phyloP scores from a whole-genome alignment of 2,113 vertebrate genomes.

The Grus americana region DNA sequence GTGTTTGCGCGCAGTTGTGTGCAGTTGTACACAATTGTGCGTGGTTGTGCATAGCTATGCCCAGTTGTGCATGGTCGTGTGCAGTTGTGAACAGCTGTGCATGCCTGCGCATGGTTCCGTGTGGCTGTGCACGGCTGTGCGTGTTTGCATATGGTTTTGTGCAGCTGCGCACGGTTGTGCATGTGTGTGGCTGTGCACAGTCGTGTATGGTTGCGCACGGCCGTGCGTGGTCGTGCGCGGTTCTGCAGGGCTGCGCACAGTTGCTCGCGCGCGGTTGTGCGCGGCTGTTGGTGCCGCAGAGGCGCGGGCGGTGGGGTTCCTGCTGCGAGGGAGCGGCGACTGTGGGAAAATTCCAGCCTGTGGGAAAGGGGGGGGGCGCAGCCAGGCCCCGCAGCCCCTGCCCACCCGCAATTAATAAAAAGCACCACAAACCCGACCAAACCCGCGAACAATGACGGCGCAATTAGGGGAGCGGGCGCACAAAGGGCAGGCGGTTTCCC shows the following conservation, averaged over 20 bases:
- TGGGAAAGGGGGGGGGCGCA: background rate
- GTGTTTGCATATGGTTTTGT: no score
- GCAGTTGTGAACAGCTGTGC: no score
- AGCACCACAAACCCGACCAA: background rate
- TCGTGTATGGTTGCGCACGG: background rate
- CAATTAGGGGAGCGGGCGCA: background rate
- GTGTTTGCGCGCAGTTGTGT: no score
- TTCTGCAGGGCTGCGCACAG: no score
- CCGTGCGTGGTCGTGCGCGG: background rate
- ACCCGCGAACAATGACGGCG: background rate
- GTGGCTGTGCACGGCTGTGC: no score
- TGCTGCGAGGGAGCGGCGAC: background rate
- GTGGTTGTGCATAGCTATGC: no score
- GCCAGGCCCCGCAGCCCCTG: background rate
- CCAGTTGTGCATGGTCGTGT: no score
- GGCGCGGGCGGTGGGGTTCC: background rate
- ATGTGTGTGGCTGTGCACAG: no score
- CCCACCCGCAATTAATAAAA: background rate
- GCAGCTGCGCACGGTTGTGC: background rate
- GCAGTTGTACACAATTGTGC: accelerated
- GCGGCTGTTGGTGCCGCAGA: background rate
- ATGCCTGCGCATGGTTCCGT: no score
- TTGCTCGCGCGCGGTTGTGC: accelerated
- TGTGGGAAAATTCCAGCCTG: conserved; percentile 51
- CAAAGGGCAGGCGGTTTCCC: background rate